Evolutionary conservation across 2,113 vertebrate genomes (phyloP).

Genomic region (Callionymus lyra): DNA sequence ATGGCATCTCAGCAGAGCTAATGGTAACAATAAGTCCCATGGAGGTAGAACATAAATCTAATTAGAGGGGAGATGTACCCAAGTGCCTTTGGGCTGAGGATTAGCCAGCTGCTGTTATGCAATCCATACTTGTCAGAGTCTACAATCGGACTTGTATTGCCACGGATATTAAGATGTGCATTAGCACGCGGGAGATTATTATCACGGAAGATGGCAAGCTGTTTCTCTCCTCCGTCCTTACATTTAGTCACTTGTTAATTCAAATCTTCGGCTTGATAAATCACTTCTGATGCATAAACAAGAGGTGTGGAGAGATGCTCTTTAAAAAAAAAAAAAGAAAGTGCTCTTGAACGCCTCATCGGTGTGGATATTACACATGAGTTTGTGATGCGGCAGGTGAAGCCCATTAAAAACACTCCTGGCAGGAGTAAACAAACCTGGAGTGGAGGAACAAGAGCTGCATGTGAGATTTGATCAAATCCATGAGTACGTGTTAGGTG

Average conservation of each 20-base stretch:
- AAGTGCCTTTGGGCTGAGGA: conserved; percentile 56
- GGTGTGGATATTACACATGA: conserved; percentile 3
- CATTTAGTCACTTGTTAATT: conserved; percentile 39
- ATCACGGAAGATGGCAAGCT: conserved; percentile 66
- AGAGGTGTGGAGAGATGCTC: conserved; percentile 25
- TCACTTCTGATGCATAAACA: conserved; percentile 37
- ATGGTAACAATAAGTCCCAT: conserved; percentile 53
- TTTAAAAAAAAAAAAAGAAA: conserved; percentile 27
- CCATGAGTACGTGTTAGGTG: no score
- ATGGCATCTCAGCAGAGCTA: conserved; percentile 50
- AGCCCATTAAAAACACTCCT: neutral
- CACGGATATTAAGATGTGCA: conserved; percentile 64
- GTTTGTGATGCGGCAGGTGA: conserved; percentile 6
- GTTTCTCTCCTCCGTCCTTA: conserved; percentile 48
- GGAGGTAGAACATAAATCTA: conserved; percentile 58
- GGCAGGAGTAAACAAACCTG: conserved; percentile 1
- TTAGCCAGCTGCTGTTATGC: conserved; percentile 69
- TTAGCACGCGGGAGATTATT: conserved; percentile 63
- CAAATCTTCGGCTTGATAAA: conserved; percentile 42
- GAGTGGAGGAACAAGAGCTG: neutral
- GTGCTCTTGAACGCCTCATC: conserved; percentile 14
- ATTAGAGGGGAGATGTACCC: conserved; percentile 59
- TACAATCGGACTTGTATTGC: conserved; percentile 64
- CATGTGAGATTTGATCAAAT: no score
- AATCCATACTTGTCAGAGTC: conserved; percentile 69